These are phyloP conservation scores for Laticauda laticaudata DNA, from an alignment of 2,113 vertebrate genomes.

Conservation along the genomic window DNA sequence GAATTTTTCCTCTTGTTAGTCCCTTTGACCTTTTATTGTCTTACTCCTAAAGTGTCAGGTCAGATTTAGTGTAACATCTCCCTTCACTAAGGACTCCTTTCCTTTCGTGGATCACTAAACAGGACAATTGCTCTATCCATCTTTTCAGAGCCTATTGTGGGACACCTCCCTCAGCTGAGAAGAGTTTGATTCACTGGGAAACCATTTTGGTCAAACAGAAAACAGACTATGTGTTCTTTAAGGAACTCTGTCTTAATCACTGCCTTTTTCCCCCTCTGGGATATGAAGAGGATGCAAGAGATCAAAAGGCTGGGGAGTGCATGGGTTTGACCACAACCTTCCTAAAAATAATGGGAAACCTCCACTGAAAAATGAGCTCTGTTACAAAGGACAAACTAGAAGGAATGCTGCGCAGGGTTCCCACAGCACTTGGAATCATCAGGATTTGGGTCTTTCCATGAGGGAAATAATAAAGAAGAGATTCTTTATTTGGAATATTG, in stretches of 20 bases:
- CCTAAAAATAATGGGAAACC: constrained; percentile 66
- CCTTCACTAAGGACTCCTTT: constrained; percentile 75
- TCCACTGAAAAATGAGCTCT: constrained; percentile 67
- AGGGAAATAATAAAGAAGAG: constrained; percentile 51
- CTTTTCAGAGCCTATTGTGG: constrained; percentile 82
- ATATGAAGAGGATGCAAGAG: constrained; percentile 80
- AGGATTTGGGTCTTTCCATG: constrained; percentile 43
- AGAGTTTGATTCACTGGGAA: constrained; percentile 80
- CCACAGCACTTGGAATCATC: constrained; percentile 54
- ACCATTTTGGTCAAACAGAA: constrained; percentile 75
- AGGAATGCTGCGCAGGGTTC: constrained; percentile 54
- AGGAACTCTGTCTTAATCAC: constrained; percentile 72
- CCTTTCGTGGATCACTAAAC: constrained; percentile 87
- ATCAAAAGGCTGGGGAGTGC: constrained; percentile 78
- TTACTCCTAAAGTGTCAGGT: constrained; percentile 70
- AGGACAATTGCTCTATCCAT: constrained; percentile 88
- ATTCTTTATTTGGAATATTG: constrained; percentile 58
- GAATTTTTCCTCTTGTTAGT: constrained; percentile 78
- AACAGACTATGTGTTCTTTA: constrained; percentile 73
- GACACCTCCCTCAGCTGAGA: constrained; percentile 75
- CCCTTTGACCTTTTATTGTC: constrained; percentile 81
- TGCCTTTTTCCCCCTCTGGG: constrained; percentile 72
- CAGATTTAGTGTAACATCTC: constrained; percentile 74
- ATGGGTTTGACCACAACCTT: constrained; percentile 70
- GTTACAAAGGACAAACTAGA: constrained; percentile 64